Evolutionary conservation across 2,797 vertebrate species (phyloP).

Genomic region (Cyprinella venusta): DNA sequence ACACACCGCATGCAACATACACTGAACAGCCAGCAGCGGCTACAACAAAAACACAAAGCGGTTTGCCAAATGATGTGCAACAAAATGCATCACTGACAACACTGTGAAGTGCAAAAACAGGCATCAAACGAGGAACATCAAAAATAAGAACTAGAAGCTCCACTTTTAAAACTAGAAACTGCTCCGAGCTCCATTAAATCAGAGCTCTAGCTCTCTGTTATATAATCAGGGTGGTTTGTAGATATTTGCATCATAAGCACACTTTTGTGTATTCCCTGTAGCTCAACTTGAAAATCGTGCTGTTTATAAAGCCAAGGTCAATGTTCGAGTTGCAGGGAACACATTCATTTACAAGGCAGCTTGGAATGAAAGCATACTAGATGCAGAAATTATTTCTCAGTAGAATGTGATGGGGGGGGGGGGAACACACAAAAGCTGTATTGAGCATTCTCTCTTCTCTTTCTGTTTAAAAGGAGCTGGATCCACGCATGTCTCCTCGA

Average conservation of each 20-base stretch:
- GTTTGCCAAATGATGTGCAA: background rate
- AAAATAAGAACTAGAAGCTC: background rate
- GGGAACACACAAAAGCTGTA: background rate
- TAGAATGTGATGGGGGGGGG: conserved; percentile 19
- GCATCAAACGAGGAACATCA: background rate
- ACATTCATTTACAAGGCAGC: background rate
- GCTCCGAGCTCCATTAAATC: conserved; percentile 6
- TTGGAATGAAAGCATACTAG: background rate
- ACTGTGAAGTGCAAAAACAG: background rate
- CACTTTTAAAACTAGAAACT: background rate
- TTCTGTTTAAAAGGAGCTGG: background rate
- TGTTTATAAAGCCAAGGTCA: background rate
- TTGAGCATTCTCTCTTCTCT: background rate
- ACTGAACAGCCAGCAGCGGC: conserved; percentile 1
- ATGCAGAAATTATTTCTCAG: background rate
- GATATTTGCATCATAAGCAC: background rate
- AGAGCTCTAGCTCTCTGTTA: background rate
- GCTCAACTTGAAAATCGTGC: background rate
- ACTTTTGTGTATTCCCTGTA: background rate
- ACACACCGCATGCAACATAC: background rate
- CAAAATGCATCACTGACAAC: conserved; percentile 2
- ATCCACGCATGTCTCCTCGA: background rate
- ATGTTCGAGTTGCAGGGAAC: background rate
- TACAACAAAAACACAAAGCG: conserved; percentile 7
- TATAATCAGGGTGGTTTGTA: background rate